These are phyloP conservation scores for Gyps fulvus DNA, from an alignment of 2,113 vertebrate species.

Conservation along the genomic window DNA sequence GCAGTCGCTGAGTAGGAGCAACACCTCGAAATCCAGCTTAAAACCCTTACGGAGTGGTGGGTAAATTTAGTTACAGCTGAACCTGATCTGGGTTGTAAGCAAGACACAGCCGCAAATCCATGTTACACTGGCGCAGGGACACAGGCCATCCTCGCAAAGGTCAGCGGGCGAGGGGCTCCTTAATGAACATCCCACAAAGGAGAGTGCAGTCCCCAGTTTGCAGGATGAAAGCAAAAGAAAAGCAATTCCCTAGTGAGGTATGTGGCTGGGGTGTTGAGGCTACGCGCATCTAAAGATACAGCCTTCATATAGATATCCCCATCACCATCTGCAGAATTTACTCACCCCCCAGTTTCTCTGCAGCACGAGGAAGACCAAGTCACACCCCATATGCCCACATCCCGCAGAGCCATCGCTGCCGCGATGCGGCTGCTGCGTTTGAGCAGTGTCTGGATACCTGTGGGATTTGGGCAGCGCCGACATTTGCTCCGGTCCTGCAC, in stretches of 20 bases:
- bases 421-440: rapidly evolving
- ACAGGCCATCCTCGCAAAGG: neutral
- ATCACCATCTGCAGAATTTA: neutral
- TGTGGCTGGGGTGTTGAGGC: rapidly evolving
- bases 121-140: rapidly evolving
- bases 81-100: neutral
- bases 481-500: neutral
- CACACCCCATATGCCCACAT: neutral
- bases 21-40: neutral
- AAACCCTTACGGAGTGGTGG: neutral
- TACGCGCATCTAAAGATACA: rapidly evolving
- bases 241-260: neutral
- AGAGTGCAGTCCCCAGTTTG: neutral
- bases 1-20: neutral
- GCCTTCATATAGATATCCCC: neutral
- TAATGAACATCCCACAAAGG: rapidly evolving
- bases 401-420: rapidly evolving
- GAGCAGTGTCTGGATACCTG: neutral
- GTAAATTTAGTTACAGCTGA: conserved; percentile 2
- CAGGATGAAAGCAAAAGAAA: neutral
- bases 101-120: neutral
- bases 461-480: rapidly evolving
- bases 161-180: neutral
- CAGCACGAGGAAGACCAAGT: neutral
- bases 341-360: neutral